These are phyloP conservation scores for Crotalus helleri DNA, from an alignment of 2,113 vertebrate genomes.

Conservation along the genomic window DNA sequence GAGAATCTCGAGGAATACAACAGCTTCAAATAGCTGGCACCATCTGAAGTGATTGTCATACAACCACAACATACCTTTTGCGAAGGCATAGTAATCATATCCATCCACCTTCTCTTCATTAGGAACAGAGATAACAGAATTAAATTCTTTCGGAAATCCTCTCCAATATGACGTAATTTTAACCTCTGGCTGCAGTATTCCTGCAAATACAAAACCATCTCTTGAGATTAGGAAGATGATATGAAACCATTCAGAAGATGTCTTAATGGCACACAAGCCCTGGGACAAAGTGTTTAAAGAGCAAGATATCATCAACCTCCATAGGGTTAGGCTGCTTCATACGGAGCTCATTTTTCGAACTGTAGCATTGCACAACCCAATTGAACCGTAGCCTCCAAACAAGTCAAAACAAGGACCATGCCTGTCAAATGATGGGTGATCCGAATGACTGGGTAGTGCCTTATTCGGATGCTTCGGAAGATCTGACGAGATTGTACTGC, in stretches of 20 bases:
- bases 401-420: not conserved
- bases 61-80: constrained; percentile 76
- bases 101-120: constrained; percentile 73
- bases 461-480: constrained; percentile 61
- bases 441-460: constrained; percentile 38
- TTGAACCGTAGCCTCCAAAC: not conserved
- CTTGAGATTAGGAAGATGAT: not conserved
- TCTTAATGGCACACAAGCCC: not conserved
- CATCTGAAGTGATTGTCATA: not conserved
- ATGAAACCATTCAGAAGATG: not conserved
- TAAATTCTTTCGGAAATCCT: constrained; percentile 81
- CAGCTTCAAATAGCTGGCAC: not conserved
- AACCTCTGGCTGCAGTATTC: constrained; percentile 70
- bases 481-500: constrained; percentile 20
- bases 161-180: constrained; percentile 74
- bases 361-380: not conserved
- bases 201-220: constrained; percentile 52
- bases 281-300: not conserved
- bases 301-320: not conserved
- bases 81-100: constrained; percentile 86
- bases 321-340: not conserved
- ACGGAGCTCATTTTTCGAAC: not conserved
- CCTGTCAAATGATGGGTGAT: not conserved
- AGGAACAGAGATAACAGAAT: constrained; percentile 84
- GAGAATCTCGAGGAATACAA: not conserved